Evolutionary conservation across 2,113 vertebrate species (phyloP), one percentile per base, ranked within the genome.

Genomic region (Mandrillus leucophaeus): DNA sequence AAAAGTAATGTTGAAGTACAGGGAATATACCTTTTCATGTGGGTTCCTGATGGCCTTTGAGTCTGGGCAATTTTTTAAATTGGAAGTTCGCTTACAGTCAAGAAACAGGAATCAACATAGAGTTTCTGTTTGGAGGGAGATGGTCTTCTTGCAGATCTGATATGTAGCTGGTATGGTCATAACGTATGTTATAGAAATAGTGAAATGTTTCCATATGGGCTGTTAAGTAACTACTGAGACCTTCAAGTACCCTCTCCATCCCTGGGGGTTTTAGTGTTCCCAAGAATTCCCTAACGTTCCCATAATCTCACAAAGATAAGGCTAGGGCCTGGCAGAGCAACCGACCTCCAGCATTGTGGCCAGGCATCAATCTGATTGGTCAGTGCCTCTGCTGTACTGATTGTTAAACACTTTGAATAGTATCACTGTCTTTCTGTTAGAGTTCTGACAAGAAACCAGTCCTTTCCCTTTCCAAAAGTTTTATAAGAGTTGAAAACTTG

Each of bases 401-500:
- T 40, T 93, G 43, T 76, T 64, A 79, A 92, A 59, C 83, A 68
- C 86, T 92, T 90, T 86, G 30, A 87, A 78, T 38, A 45, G 22
- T 27, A 81, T 38, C 8, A 64, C 61, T 80, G 32, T 32, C 50
- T 93, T 92, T 55, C 61, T 97, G 38, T 78, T 89, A 66, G n/a
- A 78, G 45, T 89, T 94, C 50, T 92, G 61, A 75, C 22, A 91
- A 57, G 48, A 96, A 85, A 55, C 55, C 22, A 52, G 55, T 72
- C 35, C 16, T 88, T 91, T 70, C 66, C 27, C 8, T 85, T 81
- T 17, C 43, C n/a, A 80, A 80, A 88, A 20, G 4, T 94, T 96
- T 75, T 43, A 93, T 45, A 32, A 43, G 55, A 48, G 14, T 8
- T 68, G 43, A 96, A 88, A 92, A 90, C 5, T 61, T 86, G n/a